Evolutionary conservation across 1,140 invertebrate species (phyloP).

Genomic region (Oryctes rhinoceros): DNA sequence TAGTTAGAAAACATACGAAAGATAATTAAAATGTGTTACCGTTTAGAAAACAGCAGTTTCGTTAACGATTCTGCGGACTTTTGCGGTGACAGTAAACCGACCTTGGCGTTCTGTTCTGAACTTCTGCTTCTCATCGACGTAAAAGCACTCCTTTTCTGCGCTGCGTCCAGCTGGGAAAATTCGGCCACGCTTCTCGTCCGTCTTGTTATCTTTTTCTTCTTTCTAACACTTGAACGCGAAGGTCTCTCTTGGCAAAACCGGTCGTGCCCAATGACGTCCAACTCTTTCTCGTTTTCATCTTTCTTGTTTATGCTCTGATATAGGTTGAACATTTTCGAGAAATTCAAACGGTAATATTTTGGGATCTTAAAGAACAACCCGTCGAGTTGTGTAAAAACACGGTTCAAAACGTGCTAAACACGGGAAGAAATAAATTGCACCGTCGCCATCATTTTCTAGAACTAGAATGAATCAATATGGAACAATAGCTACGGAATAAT

Average conservation of each 20-base stretch:
- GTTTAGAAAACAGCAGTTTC: conserved; percentile 68
- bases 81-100: conserved; percentile 63
- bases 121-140: conserved; percentile 69
- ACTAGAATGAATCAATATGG: conserved; percentile 1
- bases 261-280: conserved; percentile 77
- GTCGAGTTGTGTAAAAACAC: conserved; percentile 36
- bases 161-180: conserved; percentile 71
- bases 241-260: conserved; percentile 72
- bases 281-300: conserved; percentile 68
- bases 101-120: conserved; percentile 65
- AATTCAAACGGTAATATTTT: neutral
- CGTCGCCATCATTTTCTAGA: neutral
- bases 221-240: conserved; percentile 60
- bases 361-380: neutral
- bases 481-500: conserved; percentile 38
- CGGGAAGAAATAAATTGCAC: neutral
- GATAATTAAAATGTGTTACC: too few relatives aligned
- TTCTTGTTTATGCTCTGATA: conserved; percentile 76
- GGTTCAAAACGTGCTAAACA: neutral
- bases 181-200: conserved; percentile 79
- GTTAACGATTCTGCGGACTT: conserved; percentile 67
- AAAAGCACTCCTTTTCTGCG: conserved; percentile 67
- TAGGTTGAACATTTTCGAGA: conserved; percentile 73
- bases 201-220: conserved; percentile 66
- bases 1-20: neutral